Evolutionary conservation across 2,113 vertebrate genomes (phyloP).

Genomic region (Dipodomys stephensi): DNA sequence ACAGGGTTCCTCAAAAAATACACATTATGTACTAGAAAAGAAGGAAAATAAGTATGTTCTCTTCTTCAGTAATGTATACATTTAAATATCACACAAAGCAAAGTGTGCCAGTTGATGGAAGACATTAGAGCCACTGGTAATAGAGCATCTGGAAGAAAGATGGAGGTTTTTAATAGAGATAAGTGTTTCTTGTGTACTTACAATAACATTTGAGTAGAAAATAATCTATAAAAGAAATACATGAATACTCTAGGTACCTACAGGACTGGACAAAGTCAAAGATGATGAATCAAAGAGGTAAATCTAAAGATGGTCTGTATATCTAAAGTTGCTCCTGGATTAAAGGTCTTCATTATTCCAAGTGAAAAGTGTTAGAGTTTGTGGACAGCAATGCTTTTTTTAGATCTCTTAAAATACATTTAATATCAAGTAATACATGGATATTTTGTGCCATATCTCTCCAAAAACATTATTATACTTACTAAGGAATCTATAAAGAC

Average conservation of each 20-base stretch:
- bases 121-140: not conserved
- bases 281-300: not conserved
- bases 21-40: not conserved
- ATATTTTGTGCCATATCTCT: not conserved
- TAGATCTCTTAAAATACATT: not conserved
- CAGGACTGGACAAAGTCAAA: not conserved
- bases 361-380: not conserved
- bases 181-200: not conserved
- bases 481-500: not conserved
- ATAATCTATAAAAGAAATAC: not conserved
- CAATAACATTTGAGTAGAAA: not conserved
- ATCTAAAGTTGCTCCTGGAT: not conserved
- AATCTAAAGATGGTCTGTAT: not conserved
- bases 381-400: not conserved
- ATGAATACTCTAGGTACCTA: not conserved
- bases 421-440: not conserved
- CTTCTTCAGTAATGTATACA: not conserved
- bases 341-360: not conserved
- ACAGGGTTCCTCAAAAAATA: not conserved
- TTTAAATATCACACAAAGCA: not conserved
- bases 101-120: not conserved
- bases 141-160: not conserved
- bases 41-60: not conserved
- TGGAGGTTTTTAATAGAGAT: not conserved
- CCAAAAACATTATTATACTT: not conserved